Conservation (phyloP, 2,888 invertebrate genomes). For the Aphodius granarius region DNA sequence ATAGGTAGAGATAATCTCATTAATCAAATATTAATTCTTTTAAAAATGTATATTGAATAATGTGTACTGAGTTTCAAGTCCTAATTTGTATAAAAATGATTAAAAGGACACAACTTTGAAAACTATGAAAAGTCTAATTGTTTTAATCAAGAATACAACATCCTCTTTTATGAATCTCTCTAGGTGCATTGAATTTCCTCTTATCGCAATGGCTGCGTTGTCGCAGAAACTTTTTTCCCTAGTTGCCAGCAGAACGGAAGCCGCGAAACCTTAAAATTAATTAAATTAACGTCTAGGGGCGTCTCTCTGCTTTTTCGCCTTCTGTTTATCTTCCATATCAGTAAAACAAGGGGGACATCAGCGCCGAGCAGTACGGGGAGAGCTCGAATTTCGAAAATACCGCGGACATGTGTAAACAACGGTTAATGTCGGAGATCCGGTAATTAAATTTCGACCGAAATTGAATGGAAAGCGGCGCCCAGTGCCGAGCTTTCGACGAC, state of each 20-base stretch:
- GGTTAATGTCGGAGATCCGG: background rate
- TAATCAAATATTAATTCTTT: too few species aligned
- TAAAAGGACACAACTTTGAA: background rate
- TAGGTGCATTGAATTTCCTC: background rate
- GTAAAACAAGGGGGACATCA: background rate
- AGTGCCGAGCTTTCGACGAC: background rate
- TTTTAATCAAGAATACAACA: background rate
- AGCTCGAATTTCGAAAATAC: background rate
- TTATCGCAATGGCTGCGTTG: background rate
- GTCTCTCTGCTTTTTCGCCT: background rate
- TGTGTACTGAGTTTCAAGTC: background rate
- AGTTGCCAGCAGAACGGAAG: background rate
- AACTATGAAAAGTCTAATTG: background rate
- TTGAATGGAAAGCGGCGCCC: background rate
- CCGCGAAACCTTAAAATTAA: background rate
- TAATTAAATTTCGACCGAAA: conserved; percentile 1
- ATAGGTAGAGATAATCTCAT: too few species aligned
- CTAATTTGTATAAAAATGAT: background rate
- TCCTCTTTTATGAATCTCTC: background rate
- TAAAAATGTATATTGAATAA: too few species aligned
- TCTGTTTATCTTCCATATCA: background rate
- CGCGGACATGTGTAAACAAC: conserved; percentile 3
- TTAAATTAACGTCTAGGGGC: background rate
- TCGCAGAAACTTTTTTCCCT: background rate
- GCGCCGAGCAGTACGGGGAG: background rate